phyloP scores from a whole-genome alignment of 2,888 invertebrate species.

The Cyrtodaria siliqua region DNA sequence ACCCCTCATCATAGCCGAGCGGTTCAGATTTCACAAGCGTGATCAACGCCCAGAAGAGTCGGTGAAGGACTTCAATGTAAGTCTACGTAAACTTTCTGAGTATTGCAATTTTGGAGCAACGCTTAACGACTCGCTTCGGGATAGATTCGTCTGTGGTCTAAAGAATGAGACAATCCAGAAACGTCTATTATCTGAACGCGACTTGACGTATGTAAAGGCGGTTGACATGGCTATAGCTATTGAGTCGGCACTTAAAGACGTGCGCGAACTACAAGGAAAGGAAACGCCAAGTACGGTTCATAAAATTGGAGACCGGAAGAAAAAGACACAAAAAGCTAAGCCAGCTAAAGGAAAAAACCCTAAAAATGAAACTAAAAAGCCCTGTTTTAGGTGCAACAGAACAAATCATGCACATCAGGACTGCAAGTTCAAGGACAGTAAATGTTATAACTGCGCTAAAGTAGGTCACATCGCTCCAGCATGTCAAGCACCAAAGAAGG shows the following conservation, averaged over 20 bases:
- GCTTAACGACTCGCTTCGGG: constrained; percentile 49
- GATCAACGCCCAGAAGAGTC: constrained; percentile 51
- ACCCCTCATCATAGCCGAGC: constrained; percentile 50
- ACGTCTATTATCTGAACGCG: constrained; percentile 36
- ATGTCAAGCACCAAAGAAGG: neutral
- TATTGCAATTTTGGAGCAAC: constrained; percentile 39
- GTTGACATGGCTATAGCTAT: constrained; percentile 40
- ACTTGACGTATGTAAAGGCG: constrained; percentile 44
- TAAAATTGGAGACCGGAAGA: neutral
- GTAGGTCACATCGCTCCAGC: neutral
- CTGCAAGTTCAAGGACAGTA: neutral
- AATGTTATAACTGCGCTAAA: neutral
- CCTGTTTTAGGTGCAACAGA: neutral
- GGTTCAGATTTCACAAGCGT: constrained; percentile 57
- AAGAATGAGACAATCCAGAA: constrained; percentile 45
- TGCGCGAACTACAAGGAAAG: constrained; percentile 18
- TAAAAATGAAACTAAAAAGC: neutral
- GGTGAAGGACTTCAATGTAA: constrained; percentile 38
- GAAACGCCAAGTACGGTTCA: constrained; percentile 3
- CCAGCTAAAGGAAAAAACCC: too few species aligned
- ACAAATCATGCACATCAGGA: neutral
- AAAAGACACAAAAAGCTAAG: too few species aligned
- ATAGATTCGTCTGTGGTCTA: constrained; percentile 59
- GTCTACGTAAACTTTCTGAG: constrained; percentile 45
- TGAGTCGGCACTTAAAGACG: constrained; percentile 49